Conservation (phyloP, 2,113 vertebrate species). For the Thunnus thynnus region DNA sequence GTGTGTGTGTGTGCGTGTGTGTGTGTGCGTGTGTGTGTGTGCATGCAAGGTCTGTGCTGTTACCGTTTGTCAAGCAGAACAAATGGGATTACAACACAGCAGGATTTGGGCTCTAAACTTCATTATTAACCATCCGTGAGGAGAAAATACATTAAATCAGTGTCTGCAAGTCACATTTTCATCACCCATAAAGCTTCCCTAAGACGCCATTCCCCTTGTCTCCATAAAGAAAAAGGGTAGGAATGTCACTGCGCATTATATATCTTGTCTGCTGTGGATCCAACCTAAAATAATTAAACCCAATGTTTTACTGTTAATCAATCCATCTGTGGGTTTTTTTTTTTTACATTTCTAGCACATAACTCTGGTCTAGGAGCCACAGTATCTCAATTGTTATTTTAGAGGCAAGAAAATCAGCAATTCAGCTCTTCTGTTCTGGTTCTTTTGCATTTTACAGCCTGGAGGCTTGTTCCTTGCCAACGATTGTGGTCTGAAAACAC, state of each 20-base stretch:
- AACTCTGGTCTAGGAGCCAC: background rate
- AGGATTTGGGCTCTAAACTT: slow-evolving; percentile 10
- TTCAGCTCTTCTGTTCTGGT: slow-evolving; percentile 7
- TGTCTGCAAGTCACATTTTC: slow-evolving; percentile 17
- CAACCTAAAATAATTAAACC: background rate
- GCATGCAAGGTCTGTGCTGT: background rate
- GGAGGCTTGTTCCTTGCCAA: slow-evolving; percentile 7
- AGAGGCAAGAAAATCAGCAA: slow-evolving; percentile 8
- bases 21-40: background rate
- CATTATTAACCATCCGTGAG: slow-evolving; percentile 36
- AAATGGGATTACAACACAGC: slow-evolving; percentile 50
- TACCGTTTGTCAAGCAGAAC: slow-evolving; percentile 39
- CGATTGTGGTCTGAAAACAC: background rate
- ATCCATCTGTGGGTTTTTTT: background rate
- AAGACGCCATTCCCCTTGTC: background rate
- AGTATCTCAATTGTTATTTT: background rate
- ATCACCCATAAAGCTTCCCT: background rate
- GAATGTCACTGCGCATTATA: background rate
- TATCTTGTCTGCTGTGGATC: background rate
- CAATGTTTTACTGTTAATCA: background rate
- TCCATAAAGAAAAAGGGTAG: background rate
- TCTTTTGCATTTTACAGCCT: slow-evolving; percentile 8
- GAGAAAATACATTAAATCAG: slow-evolving; percentile 22
- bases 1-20: slow-evolving; percentile 19
- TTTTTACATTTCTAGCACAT: background rate